phyloP scores from a whole-genome alignment of 1,140 invertebrate genomes.

The Scaptomyza pallida region DNA sequence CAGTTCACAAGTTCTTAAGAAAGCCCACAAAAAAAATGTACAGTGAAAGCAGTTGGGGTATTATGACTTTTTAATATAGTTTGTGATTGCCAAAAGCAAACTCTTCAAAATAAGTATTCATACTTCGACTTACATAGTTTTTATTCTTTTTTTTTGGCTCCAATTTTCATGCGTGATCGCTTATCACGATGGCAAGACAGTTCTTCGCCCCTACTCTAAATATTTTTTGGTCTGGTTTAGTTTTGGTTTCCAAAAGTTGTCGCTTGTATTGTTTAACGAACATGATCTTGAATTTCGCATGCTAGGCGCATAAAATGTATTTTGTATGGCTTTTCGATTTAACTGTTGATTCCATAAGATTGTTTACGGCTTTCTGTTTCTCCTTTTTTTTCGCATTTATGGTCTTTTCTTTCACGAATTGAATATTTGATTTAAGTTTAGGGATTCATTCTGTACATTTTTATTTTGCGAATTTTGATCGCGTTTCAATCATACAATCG shows the following conservation, averaged over 20 bases:
- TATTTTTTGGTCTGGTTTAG: constrained; percentile 2
- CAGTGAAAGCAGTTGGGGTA: not conserved
- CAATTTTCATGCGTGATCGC: constrained; percentile 36
- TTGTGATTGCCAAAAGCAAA: not conserved
- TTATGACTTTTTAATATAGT: constrained; percentile 9
- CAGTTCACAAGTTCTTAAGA: not conserved
- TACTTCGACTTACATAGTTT: constrained; percentile 13
- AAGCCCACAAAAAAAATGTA: not conserved
- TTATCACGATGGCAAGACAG: constrained; percentile 31
- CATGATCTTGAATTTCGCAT: constrained; percentile 55
- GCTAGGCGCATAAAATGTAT: constrained; percentile 31
- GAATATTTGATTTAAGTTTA: constrained; percentile 37
- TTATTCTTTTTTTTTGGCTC: not conserved
- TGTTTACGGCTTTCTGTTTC: constrained; percentile 22
- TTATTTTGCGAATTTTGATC: constrained; percentile 13
- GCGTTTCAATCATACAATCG: constrained; percentile 3
- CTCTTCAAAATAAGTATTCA: constrained; percentile 8
- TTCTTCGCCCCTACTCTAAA: not conserved
- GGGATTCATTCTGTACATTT: too few species aligned
- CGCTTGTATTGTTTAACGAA: constrained; percentile 13
- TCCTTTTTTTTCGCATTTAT: constrained; percentile 22
- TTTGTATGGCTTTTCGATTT: constrained; percentile 35
- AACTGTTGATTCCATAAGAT: constrained; percentile 38
- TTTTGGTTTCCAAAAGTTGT: constrained; percentile 27
- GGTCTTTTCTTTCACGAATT: constrained; percentile 22